Conservation (phyloP, 2,888 invertebrate genomes). For the Hydrotaea diabolus region DNA sequence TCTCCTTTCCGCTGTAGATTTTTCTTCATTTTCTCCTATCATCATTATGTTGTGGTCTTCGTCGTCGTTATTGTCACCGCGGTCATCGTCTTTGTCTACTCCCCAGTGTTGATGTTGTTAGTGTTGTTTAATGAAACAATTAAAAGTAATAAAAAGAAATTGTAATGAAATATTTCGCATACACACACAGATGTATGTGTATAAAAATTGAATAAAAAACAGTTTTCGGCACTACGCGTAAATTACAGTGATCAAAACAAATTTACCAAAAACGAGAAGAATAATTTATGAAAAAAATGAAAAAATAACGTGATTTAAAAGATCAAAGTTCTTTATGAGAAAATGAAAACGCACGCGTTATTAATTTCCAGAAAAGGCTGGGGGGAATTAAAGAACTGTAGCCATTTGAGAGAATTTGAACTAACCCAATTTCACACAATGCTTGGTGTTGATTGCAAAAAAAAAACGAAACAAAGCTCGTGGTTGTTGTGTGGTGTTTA, state of each 20-base stretch:
- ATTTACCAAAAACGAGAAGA: not conserved
- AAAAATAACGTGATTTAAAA: not conserved
- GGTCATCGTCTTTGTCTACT: not conserved
- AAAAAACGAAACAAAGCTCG: too few species aligned
- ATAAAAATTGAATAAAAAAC: not conserved
- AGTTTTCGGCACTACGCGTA: not conserved
- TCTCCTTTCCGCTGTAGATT: not conserved
- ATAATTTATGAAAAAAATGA: not conserved
- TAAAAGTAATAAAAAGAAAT: slow-evolving; percentile 32
- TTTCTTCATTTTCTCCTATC: not conserved
- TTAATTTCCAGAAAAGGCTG: not conserved
- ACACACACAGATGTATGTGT: not conserved
- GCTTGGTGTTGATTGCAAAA: not conserved
- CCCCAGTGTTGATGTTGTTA: not conserved
- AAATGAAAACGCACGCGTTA: slow-evolving; percentile 10
- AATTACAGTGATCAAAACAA: slow-evolving; percentile 28
- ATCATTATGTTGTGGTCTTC: slow-evolving; percentile 1
- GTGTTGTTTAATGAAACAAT: slow-evolving; percentile 33
- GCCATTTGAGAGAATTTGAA: not conserved
- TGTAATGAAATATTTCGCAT: not conserved
- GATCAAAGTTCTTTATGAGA: not conserved
- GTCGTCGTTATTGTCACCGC: not conserved
- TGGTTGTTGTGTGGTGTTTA: too few species aligned
- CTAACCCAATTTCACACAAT: not conserved
- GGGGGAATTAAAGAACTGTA: not conserved